These are phyloP conservation scores for Aramus guarauna DNA, from an alignment of 2,113 vertebrate species.

Conservation along the genomic window DNA sequence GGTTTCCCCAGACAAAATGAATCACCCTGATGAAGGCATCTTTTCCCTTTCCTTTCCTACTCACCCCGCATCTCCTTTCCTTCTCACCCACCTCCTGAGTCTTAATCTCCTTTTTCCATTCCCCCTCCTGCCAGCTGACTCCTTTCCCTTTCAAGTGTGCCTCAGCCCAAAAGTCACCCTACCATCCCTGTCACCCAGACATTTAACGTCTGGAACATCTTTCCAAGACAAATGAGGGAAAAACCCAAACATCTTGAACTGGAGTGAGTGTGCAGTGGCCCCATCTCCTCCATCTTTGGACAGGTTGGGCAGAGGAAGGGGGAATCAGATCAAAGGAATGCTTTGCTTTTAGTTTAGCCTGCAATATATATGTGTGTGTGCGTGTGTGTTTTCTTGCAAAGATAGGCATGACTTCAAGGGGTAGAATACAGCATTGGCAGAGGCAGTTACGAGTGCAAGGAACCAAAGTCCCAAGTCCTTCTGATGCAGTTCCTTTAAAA, in stretches of 20 bases:
- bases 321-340: not conserved
- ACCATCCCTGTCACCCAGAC: not conserved
- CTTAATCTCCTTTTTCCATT: not conserved
- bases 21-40: not conserved
- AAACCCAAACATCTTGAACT: not conserved
- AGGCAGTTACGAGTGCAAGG: not conserved
- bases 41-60: not conserved
- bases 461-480: not conserved
- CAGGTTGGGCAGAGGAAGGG: not conserved
- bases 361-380: too few species aligned
- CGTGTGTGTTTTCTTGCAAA: not conserved
- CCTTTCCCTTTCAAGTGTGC: not conserved
- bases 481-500: not conserved
- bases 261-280: not conserved
- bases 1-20: not conserved
- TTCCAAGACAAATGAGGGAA: not conserved
- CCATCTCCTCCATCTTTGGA: not conserved
- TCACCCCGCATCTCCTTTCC: not conserved
- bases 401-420: not conserved
- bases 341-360: not conserved
- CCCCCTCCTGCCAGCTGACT: fast-evolving
- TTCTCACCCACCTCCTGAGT: not conserved
- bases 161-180: not conserved
- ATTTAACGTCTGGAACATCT: not conserved
- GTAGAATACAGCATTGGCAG: not conserved